phyloP scores from a whole-genome alignment of 2,888 invertebrate species.

The Pelosia muscerda region DNA sequence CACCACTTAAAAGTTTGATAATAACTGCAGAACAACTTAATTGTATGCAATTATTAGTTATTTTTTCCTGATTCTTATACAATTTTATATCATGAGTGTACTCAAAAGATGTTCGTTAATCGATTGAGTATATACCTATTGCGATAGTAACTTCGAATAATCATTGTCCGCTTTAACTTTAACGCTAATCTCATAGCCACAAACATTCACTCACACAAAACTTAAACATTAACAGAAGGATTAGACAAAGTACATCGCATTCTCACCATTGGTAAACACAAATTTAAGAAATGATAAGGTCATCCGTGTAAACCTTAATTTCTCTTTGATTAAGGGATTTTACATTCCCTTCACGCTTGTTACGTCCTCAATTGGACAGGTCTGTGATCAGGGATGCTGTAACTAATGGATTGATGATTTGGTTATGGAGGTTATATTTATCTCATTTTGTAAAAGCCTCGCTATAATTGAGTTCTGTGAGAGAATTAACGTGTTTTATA shows the following conservation, averaged over 20 bases:
- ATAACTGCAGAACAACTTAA: no score
- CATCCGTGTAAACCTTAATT: conserved; percentile 34
- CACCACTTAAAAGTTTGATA: no score
- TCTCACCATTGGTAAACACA: conserved; percentile 43
- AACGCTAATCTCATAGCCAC: conserved; percentile 17
- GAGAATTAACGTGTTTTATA: background rate
- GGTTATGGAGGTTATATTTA: conserved; percentile 18
- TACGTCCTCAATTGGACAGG: conserved; percentile 31
- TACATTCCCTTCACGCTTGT: conserved; percentile 44
- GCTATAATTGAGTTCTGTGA: conserved; percentile 7
- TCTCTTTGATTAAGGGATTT: conserved; percentile 41
- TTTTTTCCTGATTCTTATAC: no score
- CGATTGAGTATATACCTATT: no score
- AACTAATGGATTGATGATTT: conserved; percentile 34
- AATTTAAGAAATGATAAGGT: conserved; percentile 37
- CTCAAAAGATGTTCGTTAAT: background rate
- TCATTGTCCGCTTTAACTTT: background rate
- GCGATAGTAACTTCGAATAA: no score
- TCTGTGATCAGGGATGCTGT: conserved; percentile 25
- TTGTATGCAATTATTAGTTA: no score
- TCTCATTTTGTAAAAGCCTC: conserved; percentile 12
- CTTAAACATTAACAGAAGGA: conserved; percentile 27
- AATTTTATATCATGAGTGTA: no score
- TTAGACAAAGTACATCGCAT: conserved; percentile 23
- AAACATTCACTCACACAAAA: conserved; percentile 13